Conservation (phyloP, 2,113 vertebrate genomes). For the Proterorhinus semilunaris region DNA sequence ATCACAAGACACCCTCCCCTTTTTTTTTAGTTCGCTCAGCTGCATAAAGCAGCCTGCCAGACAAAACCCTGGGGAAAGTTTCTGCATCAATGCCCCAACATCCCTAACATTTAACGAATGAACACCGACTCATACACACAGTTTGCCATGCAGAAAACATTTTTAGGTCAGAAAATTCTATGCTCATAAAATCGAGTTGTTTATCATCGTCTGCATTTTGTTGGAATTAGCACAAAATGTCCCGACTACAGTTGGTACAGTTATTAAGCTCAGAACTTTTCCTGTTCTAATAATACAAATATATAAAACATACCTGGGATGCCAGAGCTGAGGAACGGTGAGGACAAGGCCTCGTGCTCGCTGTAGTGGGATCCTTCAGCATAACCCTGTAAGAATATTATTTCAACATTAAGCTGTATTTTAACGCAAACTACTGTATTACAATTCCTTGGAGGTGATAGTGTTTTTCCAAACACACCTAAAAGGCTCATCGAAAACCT, state of each 20-base stretch:
- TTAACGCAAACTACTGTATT: conserved; percentile 8
- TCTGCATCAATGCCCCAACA: conserved; percentile 67
- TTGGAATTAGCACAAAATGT: not conserved
- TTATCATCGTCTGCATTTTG: conserved; percentile 13
- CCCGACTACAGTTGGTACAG: not conserved
- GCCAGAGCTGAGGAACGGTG: conserved; percentile 89
- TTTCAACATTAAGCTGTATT: conserved; percentile 1
- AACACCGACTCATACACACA: conserved; percentile 40
- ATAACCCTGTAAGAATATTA: conserved; percentile 78
- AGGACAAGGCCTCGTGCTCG: conserved; percentile 86
- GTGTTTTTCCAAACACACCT: conserved; percentile 36
- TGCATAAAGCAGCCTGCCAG: conserved; percentile 69
- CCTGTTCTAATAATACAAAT: not conserved
- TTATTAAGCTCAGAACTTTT: not conserved
- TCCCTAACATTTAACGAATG: conserved; percentile 55
- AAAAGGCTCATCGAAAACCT: conserved; percentile 27
- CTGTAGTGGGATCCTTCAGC: conserved; percentile 85
- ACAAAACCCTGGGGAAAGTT: conserved; percentile 69
- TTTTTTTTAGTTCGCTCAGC: conserved; percentile 61
- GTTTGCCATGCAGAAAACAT: conserved; percentile 50
- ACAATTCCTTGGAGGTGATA: conserved; percentile 20
- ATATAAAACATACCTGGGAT: conserved; percentile 82
- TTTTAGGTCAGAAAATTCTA: conserved; percentile 45
- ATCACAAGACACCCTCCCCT: conserved; percentile 58
- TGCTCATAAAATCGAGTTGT: conserved; percentile 26